These are phyloP conservation scores for Busseola fusca DNA, from an alignment of 2,888 invertebrate genomes.

Conservation along the genomic window DNA sequence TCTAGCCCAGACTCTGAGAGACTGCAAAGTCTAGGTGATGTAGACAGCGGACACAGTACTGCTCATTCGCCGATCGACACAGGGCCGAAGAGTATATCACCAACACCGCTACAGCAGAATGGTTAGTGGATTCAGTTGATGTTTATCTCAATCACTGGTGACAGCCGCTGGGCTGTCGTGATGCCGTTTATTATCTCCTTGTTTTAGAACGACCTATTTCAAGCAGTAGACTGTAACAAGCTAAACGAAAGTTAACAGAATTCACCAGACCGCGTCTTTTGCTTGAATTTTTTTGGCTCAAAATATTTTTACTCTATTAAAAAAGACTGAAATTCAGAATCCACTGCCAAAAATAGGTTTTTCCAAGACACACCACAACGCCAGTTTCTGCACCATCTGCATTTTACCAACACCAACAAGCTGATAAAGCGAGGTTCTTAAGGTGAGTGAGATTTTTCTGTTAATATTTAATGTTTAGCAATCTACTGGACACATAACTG, in stretches of 20 bases:
- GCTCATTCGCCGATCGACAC: constrained; percentile 95
- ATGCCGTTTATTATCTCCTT: not conserved
- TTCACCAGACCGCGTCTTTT: not conserved
- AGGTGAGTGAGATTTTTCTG: not conserved
- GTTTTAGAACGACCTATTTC: constrained; percentile 8
- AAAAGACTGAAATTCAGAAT: not conserved
- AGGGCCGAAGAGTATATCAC: constrained; percentile 95
- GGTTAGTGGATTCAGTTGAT: constrained; percentile 66
- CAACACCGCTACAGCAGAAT: constrained; percentile 90
- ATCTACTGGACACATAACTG: not conserved
- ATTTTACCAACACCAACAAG: constrained; percentile 4
- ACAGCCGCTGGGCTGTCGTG: not conserved
- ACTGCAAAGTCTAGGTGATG: constrained; percentile 92
- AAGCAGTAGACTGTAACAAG: not conserved
- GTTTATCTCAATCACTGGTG: not conserved
- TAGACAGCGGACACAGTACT: constrained; percentile 97
- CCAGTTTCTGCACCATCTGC: not conserved
- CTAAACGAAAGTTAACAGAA: not conserved
- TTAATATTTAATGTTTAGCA: not conserved
- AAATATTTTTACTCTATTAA: not conserved
- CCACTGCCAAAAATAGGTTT: not conserved
- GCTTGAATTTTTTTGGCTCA: not conserved
- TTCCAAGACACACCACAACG: not conserved
- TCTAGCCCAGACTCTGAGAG: constrained; percentile 96
- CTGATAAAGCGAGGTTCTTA: not conserved